phyloP scores from a whole-genome alignment of 2,113 vertebrate genomes.

The Elanoides forficatus region DNA sequence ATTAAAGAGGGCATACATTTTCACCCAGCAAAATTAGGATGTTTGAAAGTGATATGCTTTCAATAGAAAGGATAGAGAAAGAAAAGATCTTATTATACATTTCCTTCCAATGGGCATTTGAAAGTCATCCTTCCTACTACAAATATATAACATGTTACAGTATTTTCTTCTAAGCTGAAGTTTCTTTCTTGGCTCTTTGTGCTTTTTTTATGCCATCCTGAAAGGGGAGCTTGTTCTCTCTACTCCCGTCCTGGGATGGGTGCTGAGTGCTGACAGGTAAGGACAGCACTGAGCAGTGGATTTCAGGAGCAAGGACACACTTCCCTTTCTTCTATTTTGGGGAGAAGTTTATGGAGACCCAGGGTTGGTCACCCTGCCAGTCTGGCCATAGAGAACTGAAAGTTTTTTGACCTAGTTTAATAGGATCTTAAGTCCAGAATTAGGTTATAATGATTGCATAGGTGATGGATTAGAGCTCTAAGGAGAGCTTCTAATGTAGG shows the following conservation, averaged over 20 bases:
- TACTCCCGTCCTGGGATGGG: background rate
- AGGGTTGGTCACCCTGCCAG: background rate
- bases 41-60: slow-evolving; percentile 33
- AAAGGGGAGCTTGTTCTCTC: background rate
- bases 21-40: background rate
- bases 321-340: background rate
- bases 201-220: background rate
- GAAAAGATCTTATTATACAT: background rate
- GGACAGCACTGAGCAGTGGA: background rate
- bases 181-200: background rate
- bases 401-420: background rate
- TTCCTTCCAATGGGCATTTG: background rate
- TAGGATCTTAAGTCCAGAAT: background rate
- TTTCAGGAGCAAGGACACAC: background rate
- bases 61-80: background rate
- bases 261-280: background rate
- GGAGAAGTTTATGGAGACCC: background rate
- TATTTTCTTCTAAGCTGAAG: background rate
- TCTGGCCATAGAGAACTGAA: background rate
- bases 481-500: background rate
- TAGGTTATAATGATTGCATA: background rate
- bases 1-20: background rate
- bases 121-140: slow-evolving; percentile 13
- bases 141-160: background rate
- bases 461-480: background rate